Conservation (phyloP, 2,113 vertebrate genomes). For the Dinomys branickii region DNA sequence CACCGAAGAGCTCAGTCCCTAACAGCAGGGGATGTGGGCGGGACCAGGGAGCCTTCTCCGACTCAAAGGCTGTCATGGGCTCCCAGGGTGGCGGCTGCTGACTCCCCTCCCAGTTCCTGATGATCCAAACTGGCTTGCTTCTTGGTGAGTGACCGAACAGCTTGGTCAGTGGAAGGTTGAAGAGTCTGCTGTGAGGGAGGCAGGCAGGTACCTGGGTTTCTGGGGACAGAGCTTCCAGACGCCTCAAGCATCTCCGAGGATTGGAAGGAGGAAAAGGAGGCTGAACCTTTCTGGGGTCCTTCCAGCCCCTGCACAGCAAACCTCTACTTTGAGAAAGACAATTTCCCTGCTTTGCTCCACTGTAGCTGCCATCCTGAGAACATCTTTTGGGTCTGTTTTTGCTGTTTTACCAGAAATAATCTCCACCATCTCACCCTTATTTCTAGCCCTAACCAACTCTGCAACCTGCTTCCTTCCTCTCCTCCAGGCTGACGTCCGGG, state of each 20-base stretch:
- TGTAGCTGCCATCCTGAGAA: not conserved
- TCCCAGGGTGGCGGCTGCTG: rapidly evolving
- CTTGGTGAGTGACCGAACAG: not conserved
- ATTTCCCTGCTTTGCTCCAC: not conserved
- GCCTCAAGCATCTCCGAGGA: not conserved
- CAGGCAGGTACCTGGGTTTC: not conserved
- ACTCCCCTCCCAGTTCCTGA: not conserved
- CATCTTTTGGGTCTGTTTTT: not conserved
- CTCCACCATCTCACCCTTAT: not conserved
- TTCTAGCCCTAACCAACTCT: no score
- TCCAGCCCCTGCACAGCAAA: not conserved
- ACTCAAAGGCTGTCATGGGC: not conserved
- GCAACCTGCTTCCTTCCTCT: not conserved
- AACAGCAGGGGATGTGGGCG: not conserved
- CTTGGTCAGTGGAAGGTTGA: not conserved
- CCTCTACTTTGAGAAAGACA: not conserved
- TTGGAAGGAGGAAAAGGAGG: not conserved
- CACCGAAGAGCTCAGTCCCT: not conserved
- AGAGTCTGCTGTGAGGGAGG: not conserved
- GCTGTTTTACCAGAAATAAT: not conserved
- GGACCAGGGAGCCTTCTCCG: rapidly evolving
- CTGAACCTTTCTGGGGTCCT: not conserved
- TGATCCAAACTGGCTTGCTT: not conserved
- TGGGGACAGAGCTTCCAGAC: not conserved
- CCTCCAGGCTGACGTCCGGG: not conserved